Evolutionary conservation across 2,797 vertebrate species (phyloP), one percentile per base, ranked within the genome.

Genomic region (Anguilla marmorata): DNA sequence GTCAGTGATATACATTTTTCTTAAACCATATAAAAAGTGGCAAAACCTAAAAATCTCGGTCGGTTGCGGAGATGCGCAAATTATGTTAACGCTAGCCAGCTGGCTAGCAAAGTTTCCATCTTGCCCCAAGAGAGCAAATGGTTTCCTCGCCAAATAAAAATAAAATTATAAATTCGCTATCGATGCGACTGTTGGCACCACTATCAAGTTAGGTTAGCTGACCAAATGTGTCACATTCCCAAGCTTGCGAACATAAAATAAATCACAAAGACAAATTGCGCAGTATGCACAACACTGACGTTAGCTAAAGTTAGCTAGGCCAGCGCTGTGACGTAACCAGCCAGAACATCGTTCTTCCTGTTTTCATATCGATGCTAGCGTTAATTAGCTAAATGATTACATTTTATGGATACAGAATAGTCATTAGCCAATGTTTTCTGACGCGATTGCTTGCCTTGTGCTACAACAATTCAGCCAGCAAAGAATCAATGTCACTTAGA

Each of bases 231-330:
- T 82, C 79, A 82, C 79, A 82, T 50, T 48, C 19, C 21, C 19
- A 19, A 48, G 21, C 45, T n/a, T 82, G 24, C 1, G 79, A 82
- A 82, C 50, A 50, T 19, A 24, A 48, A 82, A 50, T n/a, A 21
- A 79, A 41, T 74, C 74, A 41, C 74, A 79, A 45, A 79, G 33
- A 48, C 69, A 33, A 50, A 82, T 50, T 45, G 79, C 79, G 79
- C 79, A 82, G 79, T 82, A 48, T 82, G 45, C 79, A 82, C 21
- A 82, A 8, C 1, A 82, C 21, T 3, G 33, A 76, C 72, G 72
- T 14, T 48, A 19, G 41, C 79, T 24, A 82, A 82, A 24, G 79
- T 82, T 82, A 82, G 79, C 79, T n/a, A 5, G 24, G 79, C 41
- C 50, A 50, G 50, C 45, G 19, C n/a, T 50, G 41, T 82, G 79